Evolutionary conservation across 2,113 vertebrate species (phyloP).

Genomic region (Malurus elegans): DNA sequence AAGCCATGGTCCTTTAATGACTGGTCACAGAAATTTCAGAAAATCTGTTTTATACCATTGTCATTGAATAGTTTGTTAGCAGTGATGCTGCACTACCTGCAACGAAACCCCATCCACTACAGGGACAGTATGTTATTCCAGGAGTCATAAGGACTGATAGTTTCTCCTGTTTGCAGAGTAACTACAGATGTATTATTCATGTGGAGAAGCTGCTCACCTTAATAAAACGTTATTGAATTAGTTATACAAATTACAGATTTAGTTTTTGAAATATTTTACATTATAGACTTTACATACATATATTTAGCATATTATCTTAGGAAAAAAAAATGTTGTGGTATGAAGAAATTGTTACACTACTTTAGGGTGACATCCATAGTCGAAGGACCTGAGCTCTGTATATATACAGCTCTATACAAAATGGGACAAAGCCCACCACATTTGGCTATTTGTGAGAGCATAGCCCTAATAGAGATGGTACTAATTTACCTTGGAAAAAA

Average conservation of each 20-base stretch:
- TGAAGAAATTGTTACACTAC: not conserved
- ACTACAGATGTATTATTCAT: not conserved
- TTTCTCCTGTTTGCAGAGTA: not conserved
- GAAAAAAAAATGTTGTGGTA: not conserved
- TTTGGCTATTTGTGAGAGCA: not conserved
- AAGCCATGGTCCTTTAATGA: not conserved
- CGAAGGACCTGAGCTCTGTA: not conserved
- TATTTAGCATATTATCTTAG: not conserved
- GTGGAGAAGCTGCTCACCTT: not conserved
- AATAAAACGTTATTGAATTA: not conserved
- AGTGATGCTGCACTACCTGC: not conserved
- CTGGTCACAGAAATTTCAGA: not conserved
- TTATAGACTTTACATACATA: not conserved
- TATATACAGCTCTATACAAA: not conserved
- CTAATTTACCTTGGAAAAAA: not conserved
- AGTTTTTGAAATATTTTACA: not conserved
- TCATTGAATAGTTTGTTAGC: not conserved
- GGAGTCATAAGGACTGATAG: not conserved
- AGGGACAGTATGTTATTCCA: not conserved
- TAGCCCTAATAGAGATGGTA: not conserved
- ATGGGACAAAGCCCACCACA: not conserved
- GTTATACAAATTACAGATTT: not conserved
- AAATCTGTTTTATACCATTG: not conserved
- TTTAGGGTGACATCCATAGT: not conserved
- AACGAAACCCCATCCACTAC: not conserved